Base-by-base conservation (phyloP, 1,140 invertebrate genomes). In the Medauroidea extradentata region DNA sequence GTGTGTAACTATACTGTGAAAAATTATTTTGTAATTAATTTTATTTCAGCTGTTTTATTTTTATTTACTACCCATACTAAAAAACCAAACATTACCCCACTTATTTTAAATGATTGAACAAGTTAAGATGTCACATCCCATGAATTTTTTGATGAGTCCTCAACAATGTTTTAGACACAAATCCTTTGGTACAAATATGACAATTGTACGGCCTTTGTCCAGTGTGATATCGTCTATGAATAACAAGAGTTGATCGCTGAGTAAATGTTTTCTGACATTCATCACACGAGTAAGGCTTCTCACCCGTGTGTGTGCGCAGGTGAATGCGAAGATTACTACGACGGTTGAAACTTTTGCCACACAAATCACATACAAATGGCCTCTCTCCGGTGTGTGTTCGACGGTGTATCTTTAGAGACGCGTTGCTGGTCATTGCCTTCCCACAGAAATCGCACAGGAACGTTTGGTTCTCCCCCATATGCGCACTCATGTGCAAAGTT, bases 181-280 rank as follows among this genome's bases (percentile, higher is more conserved):
- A 55, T 3, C 53, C 64, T 52, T 79, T 71, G 53, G 64, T 62
- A 63, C 81, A 83, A 59, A 75, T 78, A 60, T 74, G 69, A 67
- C 86, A 88, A 66, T 82, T 82, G 64, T 84, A 84, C 1, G 86
- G 87, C 68, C 83, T 84, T 62, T 88, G 85, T 0, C 87, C 87
- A 2, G 86, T 88, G 68, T 90, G 87, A 46, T 79, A 81, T 51
- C 84, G 75, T 53, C 82, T 78, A 69, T 89, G 86, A 19, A 80
- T 81, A 41, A 78, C 71, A 3, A 83, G 67, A 52, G 46, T 43
- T 27, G 63, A 59, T 24, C 51, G 53, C 9, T 57, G 29, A 25
- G 23, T 57, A 21, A 67, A 67, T 18, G 29, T 53, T 44, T 67
- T 67, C 11, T 59, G 60, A 34, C 69, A 70, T 14, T 54, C 21